Conservation (phyloP, 2,113 vertebrate species). For the Neogobius melanostomus region DNA sequence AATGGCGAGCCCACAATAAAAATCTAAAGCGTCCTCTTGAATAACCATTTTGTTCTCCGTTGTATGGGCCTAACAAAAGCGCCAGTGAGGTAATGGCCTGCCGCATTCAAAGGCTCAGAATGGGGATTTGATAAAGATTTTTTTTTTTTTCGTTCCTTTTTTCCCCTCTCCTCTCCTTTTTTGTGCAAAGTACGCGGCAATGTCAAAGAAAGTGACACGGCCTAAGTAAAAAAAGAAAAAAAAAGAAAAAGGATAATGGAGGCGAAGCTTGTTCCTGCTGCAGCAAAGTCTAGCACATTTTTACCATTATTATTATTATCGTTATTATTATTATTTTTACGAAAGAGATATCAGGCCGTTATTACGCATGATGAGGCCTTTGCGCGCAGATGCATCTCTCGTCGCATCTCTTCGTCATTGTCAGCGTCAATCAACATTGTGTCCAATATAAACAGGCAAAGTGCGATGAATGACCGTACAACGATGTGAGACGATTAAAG, state of each 20-base stretch:
- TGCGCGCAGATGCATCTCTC: not conserved
- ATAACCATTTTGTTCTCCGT: constrained; percentile 99
- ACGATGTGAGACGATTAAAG: too few relatives aligned
- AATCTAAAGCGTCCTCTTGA: constrained; percentile 99
- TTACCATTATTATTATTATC: constrained; percentile 18
- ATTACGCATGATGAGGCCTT: not conserved
- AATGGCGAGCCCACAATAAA: constrained; percentile 97
- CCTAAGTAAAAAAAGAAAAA: constrained; percentile 35
- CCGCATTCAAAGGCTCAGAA: constrained; percentile 98
- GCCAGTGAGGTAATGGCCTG: constrained; percentile 99
- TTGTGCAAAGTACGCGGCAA: constrained; percentile 85
- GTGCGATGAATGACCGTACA: too few relatives aligned
- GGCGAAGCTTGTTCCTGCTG: constrained; percentile 17
- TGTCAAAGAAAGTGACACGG: constrained; percentile 82
- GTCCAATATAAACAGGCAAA: too few relatives aligned
- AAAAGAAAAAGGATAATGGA: constrained; percentile 20
- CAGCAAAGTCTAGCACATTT: not conserved
- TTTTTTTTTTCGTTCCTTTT: constrained; percentile 66
- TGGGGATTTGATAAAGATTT: constrained; percentile 99
- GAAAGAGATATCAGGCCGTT: not conserved
- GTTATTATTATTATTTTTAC: constrained; percentile 10
- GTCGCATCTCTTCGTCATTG: not conserved
- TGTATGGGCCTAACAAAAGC: constrained; percentile 99
- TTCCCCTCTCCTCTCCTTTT: constrained; percentile 72
- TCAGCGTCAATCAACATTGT: not conserved